A percentile compares a stretch with the other conserved stretches of the same genome.
phyloP scores from a whole-genome alignment of 2,888 invertebrate species.

The Neoascia interrupta region DNA sequence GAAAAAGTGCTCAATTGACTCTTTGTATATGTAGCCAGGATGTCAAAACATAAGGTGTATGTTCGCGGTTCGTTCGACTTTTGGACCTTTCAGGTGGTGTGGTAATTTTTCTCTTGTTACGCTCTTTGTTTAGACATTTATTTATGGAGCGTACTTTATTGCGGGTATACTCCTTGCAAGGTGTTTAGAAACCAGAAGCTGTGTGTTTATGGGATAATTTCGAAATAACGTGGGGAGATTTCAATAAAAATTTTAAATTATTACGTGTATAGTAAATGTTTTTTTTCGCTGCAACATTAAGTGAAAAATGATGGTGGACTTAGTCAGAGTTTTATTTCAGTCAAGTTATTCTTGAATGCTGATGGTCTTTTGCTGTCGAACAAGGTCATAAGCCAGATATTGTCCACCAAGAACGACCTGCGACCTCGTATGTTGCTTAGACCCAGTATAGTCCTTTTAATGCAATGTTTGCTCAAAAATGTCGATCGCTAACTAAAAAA shows the following conservation, averaged over 20 bases:
- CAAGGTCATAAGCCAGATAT: too few species aligned
- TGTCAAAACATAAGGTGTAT: constrained; percentile 63
- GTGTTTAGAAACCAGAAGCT: constrained; percentile 9
- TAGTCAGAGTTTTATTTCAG: too few species aligned
- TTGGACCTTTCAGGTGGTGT: constrained; percentile 22
- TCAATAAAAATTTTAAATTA: neutral
- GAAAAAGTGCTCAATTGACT: constrained; percentile 45
- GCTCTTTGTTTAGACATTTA: constrained; percentile 30
- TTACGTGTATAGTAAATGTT: too few species aligned
- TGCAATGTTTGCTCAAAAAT: too few species aligned
- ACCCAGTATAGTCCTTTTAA: too few species aligned
- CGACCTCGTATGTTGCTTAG: too few species aligned
- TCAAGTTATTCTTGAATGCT: too few species aligned
- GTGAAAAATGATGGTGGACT: too few species aligned
- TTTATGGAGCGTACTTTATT: constrained; percentile 44
- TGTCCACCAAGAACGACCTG: too few species aligned
- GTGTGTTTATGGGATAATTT: constrained; percentile 27
- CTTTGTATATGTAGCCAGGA: constrained; percentile 27
- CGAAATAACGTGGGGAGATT: constrained; percentile 21
- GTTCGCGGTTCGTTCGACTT: neutral
- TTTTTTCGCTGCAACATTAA: too few species aligned
- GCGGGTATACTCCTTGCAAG: constrained; percentile 19
- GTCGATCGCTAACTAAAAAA: too few species aligned
- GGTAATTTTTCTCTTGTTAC: neutral
- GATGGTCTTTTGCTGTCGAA: too few species aligned